Conservation (phyloP, 2,888 invertebrate species). For the Hymenopus coronatus region DNA sequence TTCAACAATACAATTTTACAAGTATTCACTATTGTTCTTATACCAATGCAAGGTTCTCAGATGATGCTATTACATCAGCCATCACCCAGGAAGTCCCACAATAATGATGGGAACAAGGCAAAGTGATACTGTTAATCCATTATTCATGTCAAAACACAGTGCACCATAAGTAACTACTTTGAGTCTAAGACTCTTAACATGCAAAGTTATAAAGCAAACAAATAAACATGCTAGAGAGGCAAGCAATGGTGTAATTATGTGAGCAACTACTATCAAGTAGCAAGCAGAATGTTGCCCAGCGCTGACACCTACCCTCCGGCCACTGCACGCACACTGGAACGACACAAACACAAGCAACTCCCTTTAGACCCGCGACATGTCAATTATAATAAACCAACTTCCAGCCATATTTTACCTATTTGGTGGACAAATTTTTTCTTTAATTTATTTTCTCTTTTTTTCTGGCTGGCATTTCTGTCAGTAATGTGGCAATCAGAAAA, state of each 20-base stretch:
- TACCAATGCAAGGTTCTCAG: too few relatives aligned
- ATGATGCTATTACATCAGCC: too few relatives aligned
- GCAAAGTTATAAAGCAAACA: not conserved
- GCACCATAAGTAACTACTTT: not conserved
- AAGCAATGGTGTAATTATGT: slow-evolving; percentile 3
- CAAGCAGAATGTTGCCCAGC: slow-evolving; percentile 15
- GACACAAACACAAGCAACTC: slow-evolving; percentile 45
- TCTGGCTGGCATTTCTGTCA: not conserved
- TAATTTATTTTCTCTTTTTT: not conserved
- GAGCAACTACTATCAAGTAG: slow-evolving; percentile 14
- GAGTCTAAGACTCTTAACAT: not conserved
- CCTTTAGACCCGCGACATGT: slow-evolving; percentile 22
- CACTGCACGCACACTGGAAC: slow-evolving; percentile 88
- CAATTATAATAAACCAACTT: not conserved
- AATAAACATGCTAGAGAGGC: not conserved
- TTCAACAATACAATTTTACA: too few relatives aligned
- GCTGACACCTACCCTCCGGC: slow-evolving; percentile 74
- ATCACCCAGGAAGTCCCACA: too few relatives aligned
- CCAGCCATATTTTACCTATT: not conserved
- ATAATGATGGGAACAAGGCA: too few relatives aligned
- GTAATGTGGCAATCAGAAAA: slow-evolving; percentile 9
- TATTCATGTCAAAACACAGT: too few relatives aligned
- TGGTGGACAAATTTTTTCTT: not conserved
- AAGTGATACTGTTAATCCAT: too few relatives aligned
- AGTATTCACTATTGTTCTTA: too few relatives aligned